phyloP scores from a whole-genome alignment of 2,797 vertebrate species.

The Margarornis squamiger region DNA sequence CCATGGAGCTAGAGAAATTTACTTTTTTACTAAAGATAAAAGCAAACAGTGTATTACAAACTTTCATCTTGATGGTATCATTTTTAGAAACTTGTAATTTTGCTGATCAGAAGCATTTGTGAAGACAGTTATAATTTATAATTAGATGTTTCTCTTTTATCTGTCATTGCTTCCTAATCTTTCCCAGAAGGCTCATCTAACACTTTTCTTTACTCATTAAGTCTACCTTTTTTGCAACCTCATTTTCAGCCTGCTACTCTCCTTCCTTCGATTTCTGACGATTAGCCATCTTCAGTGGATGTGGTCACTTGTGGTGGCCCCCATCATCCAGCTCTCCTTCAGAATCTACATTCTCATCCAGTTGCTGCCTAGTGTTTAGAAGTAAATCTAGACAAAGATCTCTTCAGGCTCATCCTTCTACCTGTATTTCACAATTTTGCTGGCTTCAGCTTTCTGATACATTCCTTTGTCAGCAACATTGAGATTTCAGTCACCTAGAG shows the following conservation, averaged over 20 bases:
- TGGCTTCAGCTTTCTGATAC: neutral
- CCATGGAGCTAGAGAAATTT: neutral
- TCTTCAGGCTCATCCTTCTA: neutral
- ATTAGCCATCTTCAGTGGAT: neutral
- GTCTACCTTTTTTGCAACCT: neutral
- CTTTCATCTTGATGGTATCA: neutral
- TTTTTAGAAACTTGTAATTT: neutral
- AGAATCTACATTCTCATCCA: neutral
- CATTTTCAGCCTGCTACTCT: neutral
- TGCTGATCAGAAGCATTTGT: neutral
- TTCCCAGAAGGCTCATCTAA: neutral
- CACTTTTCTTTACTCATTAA: neutral
- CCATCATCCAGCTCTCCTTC: neutral
- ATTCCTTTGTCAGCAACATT: neutral
- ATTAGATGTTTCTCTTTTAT: neutral
- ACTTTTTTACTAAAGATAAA: neutral
- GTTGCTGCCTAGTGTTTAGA: neutral
- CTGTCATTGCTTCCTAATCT: neutral
- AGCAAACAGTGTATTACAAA: neutral
- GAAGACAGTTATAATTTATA: neutral
- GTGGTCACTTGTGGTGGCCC: neutral
- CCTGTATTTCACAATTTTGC: neutral
- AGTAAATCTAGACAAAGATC: neutral
- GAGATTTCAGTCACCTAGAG: neutral
- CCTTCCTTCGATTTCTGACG: neutral